These are phyloP conservation scores for Drosophila nikananu DNA, from an alignment of 1,140 invertebrate genomes.

Conservation along the genomic window DNA sequence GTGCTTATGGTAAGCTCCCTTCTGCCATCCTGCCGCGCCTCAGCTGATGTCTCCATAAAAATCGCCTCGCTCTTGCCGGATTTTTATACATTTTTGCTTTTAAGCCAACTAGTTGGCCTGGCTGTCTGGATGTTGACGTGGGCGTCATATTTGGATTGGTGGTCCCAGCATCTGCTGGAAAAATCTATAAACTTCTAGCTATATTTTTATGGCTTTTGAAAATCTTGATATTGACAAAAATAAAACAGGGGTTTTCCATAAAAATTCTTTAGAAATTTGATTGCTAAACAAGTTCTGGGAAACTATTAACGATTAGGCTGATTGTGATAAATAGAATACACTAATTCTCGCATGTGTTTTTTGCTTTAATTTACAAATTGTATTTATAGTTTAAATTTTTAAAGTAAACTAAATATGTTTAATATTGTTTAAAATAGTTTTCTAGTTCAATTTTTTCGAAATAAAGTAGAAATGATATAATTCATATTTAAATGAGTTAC, in stretches of 20 bases:
- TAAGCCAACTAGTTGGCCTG: constrained; percentile 40
- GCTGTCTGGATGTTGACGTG: constrained; percentile 36
- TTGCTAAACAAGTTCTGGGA: constrained; percentile 7
- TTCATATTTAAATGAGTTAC: background rate
- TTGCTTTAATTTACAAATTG: too few species aligned
- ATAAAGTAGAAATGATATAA: background rate
- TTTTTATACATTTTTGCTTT: constrained; percentile 71
- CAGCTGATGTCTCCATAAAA: constrained; percentile 81
- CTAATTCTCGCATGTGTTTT: background rate
- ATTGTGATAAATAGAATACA: background rate
- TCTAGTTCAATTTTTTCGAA: background rate
- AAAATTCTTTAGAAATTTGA: constrained; percentile 19
- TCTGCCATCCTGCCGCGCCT: constrained; percentile 18
- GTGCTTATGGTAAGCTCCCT: constrained; percentile 61
- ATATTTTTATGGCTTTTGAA: constrained; percentile 43
- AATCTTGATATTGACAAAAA: constrained; percentile 26
- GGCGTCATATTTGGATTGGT: constrained; percentile 45
- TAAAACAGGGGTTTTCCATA: constrained; percentile 24
- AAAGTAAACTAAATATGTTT: too few species aligned
- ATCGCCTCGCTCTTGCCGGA: constrained; percentile 22
- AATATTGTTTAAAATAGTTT: background rate
- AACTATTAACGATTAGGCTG: background rate
- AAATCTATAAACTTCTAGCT: constrained; percentile 37
- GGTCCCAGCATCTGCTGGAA: constrained; percentile 38
- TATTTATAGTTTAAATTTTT: too few species aligned